Base-by-base conservation (phyloP, 2,888 invertebrate species). In the Hydroisotoma schaefferi region DNA sequence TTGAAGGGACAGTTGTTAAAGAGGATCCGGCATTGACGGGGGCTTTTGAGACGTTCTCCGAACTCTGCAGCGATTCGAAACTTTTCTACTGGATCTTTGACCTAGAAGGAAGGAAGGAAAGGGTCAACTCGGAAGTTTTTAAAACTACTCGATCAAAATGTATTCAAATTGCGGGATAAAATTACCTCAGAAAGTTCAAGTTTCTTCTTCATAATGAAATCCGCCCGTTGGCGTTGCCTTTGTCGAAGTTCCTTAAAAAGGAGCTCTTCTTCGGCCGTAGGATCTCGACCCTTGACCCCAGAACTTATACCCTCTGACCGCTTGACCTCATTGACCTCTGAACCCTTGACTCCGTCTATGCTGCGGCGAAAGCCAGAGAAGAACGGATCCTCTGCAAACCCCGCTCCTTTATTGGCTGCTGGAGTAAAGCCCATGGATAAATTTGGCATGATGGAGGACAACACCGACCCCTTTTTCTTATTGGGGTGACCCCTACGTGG, bases 321-420 rank as follows among this genome's bases (percentile, higher is more conserved):
- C n/a, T n/a, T n/a, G n/a, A n/a, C n/a, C n/a, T 15, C 40, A 25
- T 49, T 28, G 2, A 27, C 10, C 12, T 38, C 54, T 28, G 58
- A 10, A 10, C 49, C 57, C 26, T 62, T 40, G 18, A 37, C 46
- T 25, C 53, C 55, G 29, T 28, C 51, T 15, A 51, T 27, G 20
- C 47, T 53, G 46, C 60, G 37, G 20, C 60, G 60, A 29, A 70
- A 68, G 2, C 61, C 66, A 26, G 57, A 60, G 57, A 70, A 70
- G 47, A 70, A 70, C 44, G 70, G 68, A 26, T 70, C 70, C 20
- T 59, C 61, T 5, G 58, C 59, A 57, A 70, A 70, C 2, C 37
- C 57, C 10, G 64, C 64, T 33, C 49, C 28, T 27, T 28, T 22
- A 44, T 53, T 44, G 6, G 15, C 20, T 10, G 8, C 52, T 37